phyloP scores from a whole-genome alignment of 1,140 invertebrate genomes.

The Microvelia longipes region DNA sequence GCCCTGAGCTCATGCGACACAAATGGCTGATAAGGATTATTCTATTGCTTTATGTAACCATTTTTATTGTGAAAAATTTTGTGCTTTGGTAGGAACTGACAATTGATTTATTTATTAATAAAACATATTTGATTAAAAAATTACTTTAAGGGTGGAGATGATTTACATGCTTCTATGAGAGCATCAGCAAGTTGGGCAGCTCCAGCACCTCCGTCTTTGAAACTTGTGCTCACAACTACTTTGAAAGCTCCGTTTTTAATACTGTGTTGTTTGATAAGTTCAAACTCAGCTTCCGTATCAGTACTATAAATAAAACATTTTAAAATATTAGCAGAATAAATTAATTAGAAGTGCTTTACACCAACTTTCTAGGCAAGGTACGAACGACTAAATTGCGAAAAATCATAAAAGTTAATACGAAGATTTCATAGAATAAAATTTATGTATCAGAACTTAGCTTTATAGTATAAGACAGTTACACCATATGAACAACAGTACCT shows the following conservation, averaged over 20 bases:
- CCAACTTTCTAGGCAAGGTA: too few species aligned
- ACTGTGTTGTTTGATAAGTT: slow-evolving; percentile 58
- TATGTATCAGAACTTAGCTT: neutral
- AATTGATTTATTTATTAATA: too few species aligned
- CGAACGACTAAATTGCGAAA: neutral
- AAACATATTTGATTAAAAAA: too few species aligned
- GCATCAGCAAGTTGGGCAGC: slow-evolving; percentile 73
- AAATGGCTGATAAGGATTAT: too few species aligned
- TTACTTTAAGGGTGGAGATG: too few species aligned
- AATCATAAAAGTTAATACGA: neutral
- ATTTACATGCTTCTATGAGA: slow-evolving; percentile 57
- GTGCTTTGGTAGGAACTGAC: too few species aligned
- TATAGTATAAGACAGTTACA: neutral
- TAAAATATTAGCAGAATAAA: slow-evolving; percentile 22
- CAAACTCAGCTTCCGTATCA: slow-evolving; percentile 73
- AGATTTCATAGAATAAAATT: too few species aligned
- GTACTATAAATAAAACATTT: too few species aligned
- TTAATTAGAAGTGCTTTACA: neutral
- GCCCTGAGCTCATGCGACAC: too few species aligned
- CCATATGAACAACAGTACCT: neutral
- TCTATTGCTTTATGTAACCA: too few species aligned
- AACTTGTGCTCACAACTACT: slow-evolving; percentile 79
- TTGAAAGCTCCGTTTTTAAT: slow-evolving; percentile 64
- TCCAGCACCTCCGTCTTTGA: slow-evolving; percentile 78
- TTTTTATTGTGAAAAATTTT: too few species aligned